These are phyloP conservation scores for Aromia moschata DNA, from an alignment of 2,888 invertebrate genomes.

Conservation along the genomic window DNA sequence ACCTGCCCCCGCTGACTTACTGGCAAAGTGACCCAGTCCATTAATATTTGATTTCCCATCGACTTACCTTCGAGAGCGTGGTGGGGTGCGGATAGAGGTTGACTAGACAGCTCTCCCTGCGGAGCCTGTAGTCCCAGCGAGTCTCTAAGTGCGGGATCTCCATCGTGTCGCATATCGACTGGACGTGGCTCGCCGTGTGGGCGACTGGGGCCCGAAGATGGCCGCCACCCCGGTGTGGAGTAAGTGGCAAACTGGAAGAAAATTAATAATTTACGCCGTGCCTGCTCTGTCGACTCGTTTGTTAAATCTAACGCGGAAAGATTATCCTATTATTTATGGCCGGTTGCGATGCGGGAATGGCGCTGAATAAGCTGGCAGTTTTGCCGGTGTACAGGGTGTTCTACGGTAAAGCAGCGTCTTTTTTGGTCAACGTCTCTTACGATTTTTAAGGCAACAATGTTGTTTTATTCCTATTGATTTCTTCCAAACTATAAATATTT, in stretches of 20 bases:
- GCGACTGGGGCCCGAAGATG: constrained; percentile 94
- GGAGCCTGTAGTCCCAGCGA: constrained; percentile 89
- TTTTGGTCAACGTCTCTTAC: too few species aligned
- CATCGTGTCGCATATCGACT: constrained; percentile 95
- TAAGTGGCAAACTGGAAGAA: constrained; percentile 82
- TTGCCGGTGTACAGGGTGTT: too few species aligned
- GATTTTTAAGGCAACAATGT: too few species aligned
- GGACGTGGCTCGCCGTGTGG: constrained; percentile 91
- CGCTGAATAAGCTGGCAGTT: too few species aligned
- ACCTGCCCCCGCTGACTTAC: too few species aligned
- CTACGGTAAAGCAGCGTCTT: too few species aligned
- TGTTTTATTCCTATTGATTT: too few species aligned
- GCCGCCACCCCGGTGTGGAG: constrained; percentile 90
- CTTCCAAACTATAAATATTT: too few species aligned
- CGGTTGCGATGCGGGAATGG: too few species aligned
- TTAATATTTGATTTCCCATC: too few species aligned
- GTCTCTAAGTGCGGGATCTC: constrained; percentile 96
- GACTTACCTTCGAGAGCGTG: constrained; percentile 80
- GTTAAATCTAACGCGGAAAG: constrained; percentile 1
- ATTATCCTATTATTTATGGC: constrained; percentile 1
- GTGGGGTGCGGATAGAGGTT: constrained; percentile 94
- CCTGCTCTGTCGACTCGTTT: constrained; percentile 8
- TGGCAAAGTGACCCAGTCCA: too few species aligned
- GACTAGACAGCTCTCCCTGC: constrained; percentile 89
- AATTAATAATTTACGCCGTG: constrained; percentile 41